Evolutionary conservation across 2,797 vertebrate genomes (phyloP).

Genomic region (Enteromius argenteus): DNA sequence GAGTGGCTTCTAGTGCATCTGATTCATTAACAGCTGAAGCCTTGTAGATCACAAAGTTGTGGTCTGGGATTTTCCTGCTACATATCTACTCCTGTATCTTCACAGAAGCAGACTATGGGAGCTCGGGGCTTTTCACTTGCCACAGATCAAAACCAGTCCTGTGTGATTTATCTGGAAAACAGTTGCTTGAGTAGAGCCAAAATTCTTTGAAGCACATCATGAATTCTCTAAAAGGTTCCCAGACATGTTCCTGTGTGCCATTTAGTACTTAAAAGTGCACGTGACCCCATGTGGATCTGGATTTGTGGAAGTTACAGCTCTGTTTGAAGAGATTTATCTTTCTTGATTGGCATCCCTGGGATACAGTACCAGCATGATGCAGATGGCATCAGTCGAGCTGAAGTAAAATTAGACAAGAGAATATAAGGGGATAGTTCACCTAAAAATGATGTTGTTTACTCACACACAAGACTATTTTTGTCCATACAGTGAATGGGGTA

Average conservation of each 20-base stretch:
- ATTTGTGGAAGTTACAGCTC: conserved; percentile 28
- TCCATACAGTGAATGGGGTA: background rate
- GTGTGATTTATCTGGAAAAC: conserved; percentile 54
- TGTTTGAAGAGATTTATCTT: conserved; percentile 28
- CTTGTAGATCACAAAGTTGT: conserved; percentile 29
- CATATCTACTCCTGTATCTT: conserved; percentile 55
- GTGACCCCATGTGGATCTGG: conserved; percentile 23
- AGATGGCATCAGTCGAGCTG: background rate
- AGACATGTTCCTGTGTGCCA: conserved; percentile 40
- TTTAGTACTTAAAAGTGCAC: conserved; percentile 11
- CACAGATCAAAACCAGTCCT: conserved; percentile 57
- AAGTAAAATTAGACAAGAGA: conserved; percentile 33
- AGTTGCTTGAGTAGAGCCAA: conserved; percentile 32
- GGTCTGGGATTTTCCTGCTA: conserved; percentile 18
- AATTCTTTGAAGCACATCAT: conserved; percentile 41
- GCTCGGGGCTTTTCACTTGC: conserved; percentile 41
- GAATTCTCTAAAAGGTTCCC: conserved; percentile 34
- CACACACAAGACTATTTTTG: background rate
- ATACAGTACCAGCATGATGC: conserved; percentile 15
- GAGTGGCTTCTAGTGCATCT: conserved; percentile 44
- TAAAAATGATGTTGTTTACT: background rate
- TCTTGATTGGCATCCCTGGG: background rate
- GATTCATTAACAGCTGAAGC: conserved; percentile 45
- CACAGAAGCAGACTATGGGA: conserved; percentile 47
- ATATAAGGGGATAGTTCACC: background rate